Base-by-base conservation (phyloP, 2,888 invertebrate genomes). In the Petrophora chlorosata region DNA sequence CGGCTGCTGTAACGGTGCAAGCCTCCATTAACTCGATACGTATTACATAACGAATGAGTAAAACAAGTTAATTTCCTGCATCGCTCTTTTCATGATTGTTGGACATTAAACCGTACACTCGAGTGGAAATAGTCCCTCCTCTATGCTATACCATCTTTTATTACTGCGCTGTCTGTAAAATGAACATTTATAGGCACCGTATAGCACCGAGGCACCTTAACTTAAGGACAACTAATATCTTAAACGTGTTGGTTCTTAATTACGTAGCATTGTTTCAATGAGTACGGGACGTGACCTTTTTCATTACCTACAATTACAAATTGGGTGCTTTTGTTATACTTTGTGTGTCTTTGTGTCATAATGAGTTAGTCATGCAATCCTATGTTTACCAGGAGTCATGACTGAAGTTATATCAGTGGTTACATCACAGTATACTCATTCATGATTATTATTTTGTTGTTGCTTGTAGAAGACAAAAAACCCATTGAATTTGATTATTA, bases 41-140 rank as follows among this genome's bases (percentile, higher is more conserved):
- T 65, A 73, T 76, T 81, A 73, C 74, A 71, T 79, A 79, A 79
- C 66, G 67, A 67, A 70, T 70, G 71, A 74, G 73, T 75, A 67
- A 75, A 76, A 78, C 70, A 73, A 76, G 73, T 68, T 78, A 77
- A 84, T 85, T 85, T 85, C 79, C 82, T 79, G 76, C 67, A 63
- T 56, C 67, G 64, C 70, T 75, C 72, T 76, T 77, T 75, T 76
- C 73, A 72, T 73, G 73, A 73, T 74, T 70, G 70, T 73, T 73
- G 67, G 65, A 70, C 68, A 73, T 70, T 73, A 71, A 71, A 64
- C 53, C 67, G 57, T 59, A 65, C 49, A 57, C 61, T 61, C 48
- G 38, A 41, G 38, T 50, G 48, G 49, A 53, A 55, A 56, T 59
- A 52, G 58, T 48, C 41, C 41, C 53, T 44, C 44, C 52, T 38